phyloP scores from a whole-genome alignment of 2,113 vertebrate genomes.

The Zingel zingel region DNA sequence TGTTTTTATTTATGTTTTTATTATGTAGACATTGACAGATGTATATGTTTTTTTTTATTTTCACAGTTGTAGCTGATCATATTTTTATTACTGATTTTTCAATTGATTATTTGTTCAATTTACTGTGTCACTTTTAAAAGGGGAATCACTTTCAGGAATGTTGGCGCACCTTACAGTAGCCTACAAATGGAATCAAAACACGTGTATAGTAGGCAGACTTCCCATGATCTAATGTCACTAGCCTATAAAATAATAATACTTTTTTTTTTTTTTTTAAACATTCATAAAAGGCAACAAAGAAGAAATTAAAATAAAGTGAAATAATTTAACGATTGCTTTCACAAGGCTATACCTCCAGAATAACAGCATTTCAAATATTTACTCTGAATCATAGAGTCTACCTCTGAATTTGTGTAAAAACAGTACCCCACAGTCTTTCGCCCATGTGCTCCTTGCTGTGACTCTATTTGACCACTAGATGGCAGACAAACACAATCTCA shows the following conservation, averaged over 20 bases:
- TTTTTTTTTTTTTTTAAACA: too few species aligned
- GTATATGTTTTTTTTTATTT: background rate
- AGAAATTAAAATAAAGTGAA: background rate
- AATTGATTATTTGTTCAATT: background rate
- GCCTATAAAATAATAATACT: background rate
- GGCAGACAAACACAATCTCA: conserved; percentile 46
- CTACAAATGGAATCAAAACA: background rate
- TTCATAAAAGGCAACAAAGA: background rate
- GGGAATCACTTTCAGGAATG: background rate
- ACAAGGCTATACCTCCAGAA: background rate
- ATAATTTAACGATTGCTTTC: background rate
- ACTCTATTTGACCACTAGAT: conserved; percentile 54
- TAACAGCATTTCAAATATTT: background rate
- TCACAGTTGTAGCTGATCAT: background rate
- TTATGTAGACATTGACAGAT: background rate
- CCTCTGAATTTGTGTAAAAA: background rate
- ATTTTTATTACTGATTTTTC: background rate
- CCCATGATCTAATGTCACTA: conserved; percentile 5
- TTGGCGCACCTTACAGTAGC: background rate
- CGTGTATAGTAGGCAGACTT: background rate
- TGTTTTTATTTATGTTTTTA: background rate
- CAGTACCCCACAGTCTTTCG: background rate
- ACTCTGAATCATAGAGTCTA: background rate
- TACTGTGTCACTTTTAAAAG: background rate
- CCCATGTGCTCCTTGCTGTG: background rate